phyloP scores from a whole-genome alignment of 2,888 invertebrate species.

The Ennomos quercinarius region DNA sequence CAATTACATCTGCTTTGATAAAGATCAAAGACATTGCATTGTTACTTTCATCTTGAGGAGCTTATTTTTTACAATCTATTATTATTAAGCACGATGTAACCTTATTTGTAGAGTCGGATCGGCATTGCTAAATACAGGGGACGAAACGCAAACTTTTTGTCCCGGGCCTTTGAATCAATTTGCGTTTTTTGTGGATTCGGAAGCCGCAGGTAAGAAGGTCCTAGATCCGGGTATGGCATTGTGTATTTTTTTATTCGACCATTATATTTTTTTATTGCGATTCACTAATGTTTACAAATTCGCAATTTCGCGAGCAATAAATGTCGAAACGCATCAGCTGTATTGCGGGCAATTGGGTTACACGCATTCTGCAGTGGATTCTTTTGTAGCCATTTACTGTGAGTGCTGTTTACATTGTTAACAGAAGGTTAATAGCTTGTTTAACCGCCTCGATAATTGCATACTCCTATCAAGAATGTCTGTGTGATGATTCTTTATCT shows the following conservation, averaged over 20 bases:
- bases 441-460: constrained; percentile 19
- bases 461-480: background rate
- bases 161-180: constrained; percentile 76
- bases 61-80: constrained; percentile 64
- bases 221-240: constrained; percentile 80
- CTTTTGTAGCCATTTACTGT: constrained; percentile 29
- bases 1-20: constrained; percentile 28
- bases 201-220: constrained; percentile 81
- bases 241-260: constrained; percentile 44
- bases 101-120: constrained; percentile 76
- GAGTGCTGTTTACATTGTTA: constrained; percentile 35
- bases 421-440: constrained; percentile 32
- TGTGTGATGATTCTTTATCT: background rate
- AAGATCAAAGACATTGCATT: constrained; percentile 26
- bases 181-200: constrained; percentile 80
- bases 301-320: constrained; percentile 78
- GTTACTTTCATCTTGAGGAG: constrained; percentile 42
- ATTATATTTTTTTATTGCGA: constrained; percentile 55
- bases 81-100: constrained; percentile 62
- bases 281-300: constrained; percentile 80
- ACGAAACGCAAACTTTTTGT: constrained; percentile 74
- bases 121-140: constrained; percentile 77
- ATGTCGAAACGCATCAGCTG: constrained; percentile 79
- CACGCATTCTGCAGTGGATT: constrained; percentile 46
- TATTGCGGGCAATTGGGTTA: constrained; percentile 69